Conservation (phyloP, 2,113 vertebrate genomes). For the Gymnocephalus cernua region DNA sequence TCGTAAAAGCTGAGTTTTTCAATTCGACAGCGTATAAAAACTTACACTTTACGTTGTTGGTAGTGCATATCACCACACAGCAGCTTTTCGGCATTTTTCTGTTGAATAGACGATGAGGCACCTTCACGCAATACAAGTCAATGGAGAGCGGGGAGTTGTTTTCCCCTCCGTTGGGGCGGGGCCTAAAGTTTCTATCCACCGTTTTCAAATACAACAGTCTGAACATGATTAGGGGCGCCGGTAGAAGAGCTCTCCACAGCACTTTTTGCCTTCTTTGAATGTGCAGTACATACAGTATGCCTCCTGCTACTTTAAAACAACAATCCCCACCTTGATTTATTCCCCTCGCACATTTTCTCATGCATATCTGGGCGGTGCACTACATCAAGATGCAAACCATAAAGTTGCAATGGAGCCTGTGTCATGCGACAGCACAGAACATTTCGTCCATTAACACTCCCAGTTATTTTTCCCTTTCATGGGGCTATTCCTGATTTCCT, state of each 20-base stretch:
- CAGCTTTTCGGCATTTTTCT: too few relatives aligned
- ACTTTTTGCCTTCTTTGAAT: not conserved
- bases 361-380: slow-evolving; percentile 28
- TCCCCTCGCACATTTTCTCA: slow-evolving; percentile 36
- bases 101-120: too few relatives aligned
- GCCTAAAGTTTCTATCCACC: too few relatives aligned
- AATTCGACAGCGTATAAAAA: too few relatives aligned
- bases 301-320: slow-evolving; percentile 47
- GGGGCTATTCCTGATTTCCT: slow-evolving; percentile 29
- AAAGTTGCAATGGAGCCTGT: slow-evolving; percentile 62
- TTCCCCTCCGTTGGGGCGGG: too few relatives aligned
- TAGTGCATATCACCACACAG: too few relatives aligned
- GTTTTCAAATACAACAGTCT: too few relatives aligned
- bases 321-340: slow-evolving; percentile 39
- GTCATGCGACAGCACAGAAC: slow-evolving; percentile 40
- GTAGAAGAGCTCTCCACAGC: not conserved
- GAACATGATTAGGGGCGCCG: not conserved
- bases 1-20: too few relatives aligned
- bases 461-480: too few relatives aligned
- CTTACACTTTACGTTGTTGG: too few relatives aligned
- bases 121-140: too few relatives aligned
- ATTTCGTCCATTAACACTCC: slow-evolving; percentile 51
- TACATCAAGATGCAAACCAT: slow-evolving; percentile 54
- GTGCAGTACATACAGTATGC: not conserved
- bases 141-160: too few relatives aligned